Conservation (phyloP, 1,140 invertebrate species). For the Scaptomyza graminum region DNA sequence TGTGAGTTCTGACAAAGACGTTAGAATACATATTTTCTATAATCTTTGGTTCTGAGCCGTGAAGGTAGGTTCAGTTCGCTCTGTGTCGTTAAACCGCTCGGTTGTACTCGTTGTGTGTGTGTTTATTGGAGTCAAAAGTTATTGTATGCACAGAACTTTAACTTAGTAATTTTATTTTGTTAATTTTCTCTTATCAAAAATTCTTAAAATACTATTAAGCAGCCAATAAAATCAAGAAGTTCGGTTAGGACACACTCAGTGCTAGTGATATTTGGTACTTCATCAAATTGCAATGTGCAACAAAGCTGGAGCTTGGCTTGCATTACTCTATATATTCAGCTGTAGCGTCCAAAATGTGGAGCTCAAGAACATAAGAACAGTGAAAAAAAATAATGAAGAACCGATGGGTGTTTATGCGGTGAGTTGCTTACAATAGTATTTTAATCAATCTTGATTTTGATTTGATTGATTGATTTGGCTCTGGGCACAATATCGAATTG, state of each 20-base stretch:
- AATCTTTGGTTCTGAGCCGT: too few species aligned
- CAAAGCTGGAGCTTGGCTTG: conserved; percentile 32
- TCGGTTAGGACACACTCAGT: too few species aligned
- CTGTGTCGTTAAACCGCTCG: conserved; percentile 5
- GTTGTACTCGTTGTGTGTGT: conserved; percentile 16
- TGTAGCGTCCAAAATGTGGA: conserved; percentile 31
- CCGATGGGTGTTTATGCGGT: conserved; percentile 66
- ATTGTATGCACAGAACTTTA: conserved; percentile 5
- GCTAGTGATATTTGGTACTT: neutral
- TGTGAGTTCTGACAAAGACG: too few species aligned
- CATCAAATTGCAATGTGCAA: conserved; percentile 28
- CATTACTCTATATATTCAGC: conserved; percentile 29
- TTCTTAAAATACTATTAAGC: too few species aligned
- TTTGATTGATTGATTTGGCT: too few species aligned
- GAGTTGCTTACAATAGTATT: conserved; percentile 1
- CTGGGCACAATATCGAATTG: too few species aligned
- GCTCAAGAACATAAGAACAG: conserved; percentile 37
- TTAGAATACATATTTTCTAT: too few species aligned
- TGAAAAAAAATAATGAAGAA: conserved; percentile 8
- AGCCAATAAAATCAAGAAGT: too few species aligned
- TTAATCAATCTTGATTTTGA: too few species aligned
- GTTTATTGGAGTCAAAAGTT: neutral
- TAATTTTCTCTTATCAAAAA: conserved; percentile 36
- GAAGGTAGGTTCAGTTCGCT: conserved; percentile 12
- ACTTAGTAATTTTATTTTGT: conserved; percentile 2